phyloP scores from a whole-genome alignment of 2,797 vertebrate species.

The Sylvia borin region DNA sequence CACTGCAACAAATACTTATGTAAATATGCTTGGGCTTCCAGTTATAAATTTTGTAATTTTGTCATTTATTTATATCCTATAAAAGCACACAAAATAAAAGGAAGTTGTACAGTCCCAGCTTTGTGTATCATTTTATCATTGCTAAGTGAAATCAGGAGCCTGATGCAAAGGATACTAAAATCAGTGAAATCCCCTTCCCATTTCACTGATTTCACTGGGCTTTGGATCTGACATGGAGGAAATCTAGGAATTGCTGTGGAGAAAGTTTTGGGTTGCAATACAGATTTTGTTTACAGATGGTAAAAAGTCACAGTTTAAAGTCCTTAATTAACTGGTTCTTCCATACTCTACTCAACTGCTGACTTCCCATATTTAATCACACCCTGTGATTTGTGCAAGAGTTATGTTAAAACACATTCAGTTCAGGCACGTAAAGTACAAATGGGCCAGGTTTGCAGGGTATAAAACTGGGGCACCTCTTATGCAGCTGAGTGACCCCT shows the following conservation, averaged over 20 bases:
- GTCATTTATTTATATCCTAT: conserved; percentile 99
- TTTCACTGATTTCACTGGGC: neutral
- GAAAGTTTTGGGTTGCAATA: neutral
- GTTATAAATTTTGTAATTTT: conserved; percentile 99
- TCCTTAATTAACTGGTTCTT: neutral
- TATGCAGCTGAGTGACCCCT: neutral
- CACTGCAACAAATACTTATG: conserved; percentile 88
- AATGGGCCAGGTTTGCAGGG: neutral
- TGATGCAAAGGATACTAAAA: neutral
- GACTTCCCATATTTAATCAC: neutral
- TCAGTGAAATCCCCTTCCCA: neutral
- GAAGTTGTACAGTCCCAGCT: conserved; percentile 88
- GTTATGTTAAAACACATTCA: neutral
- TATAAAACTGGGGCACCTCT: neutral
- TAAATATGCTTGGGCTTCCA: conserved; percentile 99
- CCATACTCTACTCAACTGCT: neutral
- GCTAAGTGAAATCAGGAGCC: neutral
- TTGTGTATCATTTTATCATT: conserved; percentile 53
- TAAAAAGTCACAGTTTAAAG: neutral
- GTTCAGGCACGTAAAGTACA: neutral
- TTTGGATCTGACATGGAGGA: neutral
- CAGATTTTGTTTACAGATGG: neutral
- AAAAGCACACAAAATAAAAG: conserved; percentile 98
- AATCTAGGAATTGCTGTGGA: neutral
- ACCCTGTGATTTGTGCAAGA: neutral